Conservation (phyloP, 1,140 invertebrate genomes). For the Physella acuta region DNA sequence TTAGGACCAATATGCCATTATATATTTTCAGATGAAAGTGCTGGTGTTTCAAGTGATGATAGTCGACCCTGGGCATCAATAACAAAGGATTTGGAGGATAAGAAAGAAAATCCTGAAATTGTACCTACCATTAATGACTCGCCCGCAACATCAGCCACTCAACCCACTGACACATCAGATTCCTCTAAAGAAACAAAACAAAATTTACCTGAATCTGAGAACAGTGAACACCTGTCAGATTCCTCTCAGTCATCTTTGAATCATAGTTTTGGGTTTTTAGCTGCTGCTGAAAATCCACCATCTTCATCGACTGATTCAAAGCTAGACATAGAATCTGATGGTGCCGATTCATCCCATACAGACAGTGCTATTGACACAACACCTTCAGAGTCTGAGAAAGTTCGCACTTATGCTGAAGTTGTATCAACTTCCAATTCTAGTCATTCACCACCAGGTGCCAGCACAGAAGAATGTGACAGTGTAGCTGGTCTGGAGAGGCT, state of each 20-base stretch:
- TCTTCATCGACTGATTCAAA: not conserved
- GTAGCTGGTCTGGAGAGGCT: constrained; percentile 16
- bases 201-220: not conserved
- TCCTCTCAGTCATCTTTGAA: too few species aligned
- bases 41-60: not conserved
- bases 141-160: not conserved
- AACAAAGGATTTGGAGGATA: constrained; percentile 6
- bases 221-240: not conserved
- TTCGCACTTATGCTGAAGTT: not conserved
- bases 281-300: not conserved
- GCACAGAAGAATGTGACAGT: constrained; percentile 8
- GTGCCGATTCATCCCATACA: not conserved
- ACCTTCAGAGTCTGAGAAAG: not conserved
- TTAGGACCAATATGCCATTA: too few species aligned
- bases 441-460: not conserved
- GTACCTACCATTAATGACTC: not conserved
- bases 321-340: not conserved
- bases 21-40: constrained; percentile 13
- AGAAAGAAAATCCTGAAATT: not conserved
- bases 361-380: not conserved
- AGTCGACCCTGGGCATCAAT: constrained; percentile 5
- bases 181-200: not conserved
- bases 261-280: not conserved
- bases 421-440: not conserved
- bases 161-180: not conserved